Base-by-base conservation (phyloP, 1,140 invertebrate genomes). In the Drosophila orosa region DNA sequence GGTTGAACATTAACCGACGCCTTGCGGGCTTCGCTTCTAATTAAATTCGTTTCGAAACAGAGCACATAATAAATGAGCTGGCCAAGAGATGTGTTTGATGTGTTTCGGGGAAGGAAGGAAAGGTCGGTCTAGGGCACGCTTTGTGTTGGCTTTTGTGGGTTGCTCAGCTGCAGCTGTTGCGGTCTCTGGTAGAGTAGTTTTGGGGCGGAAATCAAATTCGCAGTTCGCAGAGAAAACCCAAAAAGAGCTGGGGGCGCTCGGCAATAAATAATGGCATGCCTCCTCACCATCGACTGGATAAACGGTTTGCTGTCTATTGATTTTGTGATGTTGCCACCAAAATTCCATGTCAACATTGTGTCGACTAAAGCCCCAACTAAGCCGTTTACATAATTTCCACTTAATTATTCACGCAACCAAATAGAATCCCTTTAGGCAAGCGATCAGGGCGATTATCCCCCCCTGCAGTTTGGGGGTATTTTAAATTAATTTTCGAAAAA, bases 1-100 rank as follows among this genome's bases (percentile, higher is more conserved):
- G 65, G 69, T 50, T 72, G 54, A 29, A 44, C 40, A 55, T 37
- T 60, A 60, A 63, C 82, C 65, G 44, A 42, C 27, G 62, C 40
- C 54, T 62, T 87, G 83, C 15, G 83, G 83, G 39, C 71, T 71
- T 31, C 25, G 57, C 48, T 74, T 81, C 74, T 82, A 87, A 87
- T 87, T 86, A 86, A 86, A 87, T 83, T 73, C 75, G 37, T 58
- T 77, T 75, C 66, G 45, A 31, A 47, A 37, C 55, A 42, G 35
- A 42, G 40, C 55, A 39, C 52, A 83, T 77, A 58, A 73, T 74
- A 60, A 77, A 82, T 62, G 79, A 78, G 45, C 27, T 29, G 56
- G 15, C 29, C 60, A 17, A 39, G 77, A 39, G 77, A 47, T 80
- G 42, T 52, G 33, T 47, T 74, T 62, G 39, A 68, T 62, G 45